Evolutionary conservation across 1,140 invertebrate species (phyloP), one percentile per base, ranked within the genome.

Genomic region (Trigoniulus corallinus): DNA sequence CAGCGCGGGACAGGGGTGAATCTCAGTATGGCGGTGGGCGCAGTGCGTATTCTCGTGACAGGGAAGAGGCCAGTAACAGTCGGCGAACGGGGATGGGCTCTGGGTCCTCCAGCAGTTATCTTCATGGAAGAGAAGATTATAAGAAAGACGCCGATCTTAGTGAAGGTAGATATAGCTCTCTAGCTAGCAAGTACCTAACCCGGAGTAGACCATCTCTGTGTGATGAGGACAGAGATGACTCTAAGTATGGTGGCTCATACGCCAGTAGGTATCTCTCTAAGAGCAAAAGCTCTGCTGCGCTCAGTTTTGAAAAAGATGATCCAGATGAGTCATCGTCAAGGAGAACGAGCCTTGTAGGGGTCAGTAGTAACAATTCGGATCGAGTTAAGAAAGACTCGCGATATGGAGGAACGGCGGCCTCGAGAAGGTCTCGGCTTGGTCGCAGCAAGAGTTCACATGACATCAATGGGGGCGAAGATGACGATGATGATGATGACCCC

Each of bases 361-460:
- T 39, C 12, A 47, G 23, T 40, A 22, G n/a, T 42, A 47, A 3
- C 27, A 29, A 15, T 43, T 18, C 20, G 10, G 25, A 13, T 13
- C 18, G 20, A 22, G 12, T 13, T 51, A 13, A 21, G 39, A 26
- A 41, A 49, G n/a, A 10, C 13, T 53, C 46, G 4, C 54, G 54
- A 15, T 47, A 58, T 29, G 54, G 54, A 39, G 34, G 58, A 7
- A 56, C 56, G 12, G 56, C 52, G 2, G 53, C 57, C 2, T 7
- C 42, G 7, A 72, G 83, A 27, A 74, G 83, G 48, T 80, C 82
- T 59, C 72, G 82, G 52, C 69, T 88, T 54, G 83, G 83, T 15
- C 71, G 84, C 58, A 86, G 83, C 60, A 79, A 81, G 62, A 86
- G 82, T 60, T 84, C 83, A 50, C 84, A 88, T 66, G 82, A 81